A percentile compares a stretch with the other conserved stretches of the same genome.
Conservation (phyloP, 2,888 invertebrate genomes). For the Himalopsyche kuldschensis region DNA sequence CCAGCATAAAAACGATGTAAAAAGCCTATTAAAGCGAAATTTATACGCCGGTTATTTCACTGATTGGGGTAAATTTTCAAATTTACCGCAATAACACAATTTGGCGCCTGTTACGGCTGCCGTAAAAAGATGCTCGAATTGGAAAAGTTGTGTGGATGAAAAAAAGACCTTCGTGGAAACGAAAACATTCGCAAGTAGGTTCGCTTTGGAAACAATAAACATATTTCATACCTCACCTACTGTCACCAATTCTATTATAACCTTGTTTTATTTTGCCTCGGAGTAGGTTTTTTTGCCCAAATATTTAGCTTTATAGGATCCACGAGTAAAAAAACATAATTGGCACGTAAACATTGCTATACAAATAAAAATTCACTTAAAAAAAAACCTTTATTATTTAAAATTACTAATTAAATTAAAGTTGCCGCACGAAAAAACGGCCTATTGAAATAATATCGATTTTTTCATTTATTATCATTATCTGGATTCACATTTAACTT, state of each 20-base stretch:
- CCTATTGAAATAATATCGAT: no score
- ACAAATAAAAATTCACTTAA: no score
- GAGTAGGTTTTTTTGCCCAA: no score
- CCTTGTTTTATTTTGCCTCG: no score
- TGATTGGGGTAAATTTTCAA: background rate
- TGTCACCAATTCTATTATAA: background rate
- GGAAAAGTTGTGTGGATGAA: background rate
- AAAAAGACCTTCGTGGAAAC: background rate
- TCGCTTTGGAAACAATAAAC: slow-evolving; percentile 15
- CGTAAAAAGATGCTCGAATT: background rate
- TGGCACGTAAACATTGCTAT: no score
- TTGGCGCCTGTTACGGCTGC: background rate
- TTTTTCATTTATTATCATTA: no score
- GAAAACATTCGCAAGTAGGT: background rate
- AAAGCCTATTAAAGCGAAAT: background rate
- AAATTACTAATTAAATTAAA: no score
- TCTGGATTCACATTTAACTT: no score
- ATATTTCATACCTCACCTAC: slow-evolving; percentile 12
- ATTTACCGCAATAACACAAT: background rate
- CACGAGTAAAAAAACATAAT: no score
- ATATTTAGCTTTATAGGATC: no score
- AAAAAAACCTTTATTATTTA: no score
- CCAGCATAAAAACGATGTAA: background rate
- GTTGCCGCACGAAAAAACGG: no score
- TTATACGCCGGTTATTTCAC: background rate